Evolutionary conservation across 1,140 invertebrate genomes (phyloP).

Genomic region (Danaus melanippus): DNA sequence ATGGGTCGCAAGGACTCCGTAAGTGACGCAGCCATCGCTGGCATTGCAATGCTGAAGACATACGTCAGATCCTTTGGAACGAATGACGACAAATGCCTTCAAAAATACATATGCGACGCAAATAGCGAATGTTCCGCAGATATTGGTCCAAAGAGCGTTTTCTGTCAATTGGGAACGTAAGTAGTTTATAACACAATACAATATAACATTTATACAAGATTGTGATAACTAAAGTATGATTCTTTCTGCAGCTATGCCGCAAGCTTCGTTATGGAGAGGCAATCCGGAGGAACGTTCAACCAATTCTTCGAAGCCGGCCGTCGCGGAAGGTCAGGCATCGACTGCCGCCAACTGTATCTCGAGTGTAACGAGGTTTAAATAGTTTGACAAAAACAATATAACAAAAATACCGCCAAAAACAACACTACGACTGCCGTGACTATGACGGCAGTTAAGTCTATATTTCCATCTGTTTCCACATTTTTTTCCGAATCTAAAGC

Average conservation of each 20-base stretch:
- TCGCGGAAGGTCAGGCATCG: constrained; percentile 85
- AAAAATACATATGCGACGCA: constrained; percentile 89
- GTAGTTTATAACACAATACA: constrained; percentile 52
- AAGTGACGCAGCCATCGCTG: constrained; percentile 87
- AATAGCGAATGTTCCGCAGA: constrained; percentile 89
- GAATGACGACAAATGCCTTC: constrained; percentile 84
- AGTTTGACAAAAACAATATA: constrained; percentile 6
- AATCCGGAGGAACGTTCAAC: constrained; percentile 82
- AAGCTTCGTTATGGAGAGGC: constrained; percentile 85
- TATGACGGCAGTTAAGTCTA: no score
- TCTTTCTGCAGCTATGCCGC: constrained; percentile 81
- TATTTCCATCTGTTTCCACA: no score
- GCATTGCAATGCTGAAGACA: constrained; percentile 89
- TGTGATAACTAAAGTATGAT: constrained; percentile 7
- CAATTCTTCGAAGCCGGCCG: constrained; percentile 87
- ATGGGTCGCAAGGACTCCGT: constrained; percentile 87
- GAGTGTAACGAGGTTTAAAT: constrained; percentile 89
- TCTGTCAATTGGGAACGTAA: constrained; percentile 95
- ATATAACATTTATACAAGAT: constrained; percentile 10
- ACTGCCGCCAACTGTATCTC: constrained; percentile 86
- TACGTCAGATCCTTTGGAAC: constrained; percentile 88
- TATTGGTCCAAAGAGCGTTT: constrained; percentile 86
- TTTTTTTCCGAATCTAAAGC: no score
- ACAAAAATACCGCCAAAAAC: constrained; percentile 20
- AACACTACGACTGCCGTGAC: no score